phyloP scores from a whole-genome alignment of 2,797 vertebrate species.

The Melanotaenia parkinsoni region DNA sequence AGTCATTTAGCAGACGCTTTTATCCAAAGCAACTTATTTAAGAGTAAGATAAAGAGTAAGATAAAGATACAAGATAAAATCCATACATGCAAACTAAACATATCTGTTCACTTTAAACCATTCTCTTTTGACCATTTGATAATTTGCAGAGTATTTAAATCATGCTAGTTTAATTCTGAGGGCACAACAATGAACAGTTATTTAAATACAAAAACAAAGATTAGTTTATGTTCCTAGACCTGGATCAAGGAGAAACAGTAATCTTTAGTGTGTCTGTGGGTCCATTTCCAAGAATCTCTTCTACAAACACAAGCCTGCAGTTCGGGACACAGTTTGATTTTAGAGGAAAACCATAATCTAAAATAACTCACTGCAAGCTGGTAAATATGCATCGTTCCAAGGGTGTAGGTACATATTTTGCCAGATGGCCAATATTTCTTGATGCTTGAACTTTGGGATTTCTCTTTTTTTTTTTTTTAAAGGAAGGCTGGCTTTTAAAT shows the following conservation, averaged over 20 bases:
- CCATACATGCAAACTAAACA: neutral
- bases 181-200: neutral
- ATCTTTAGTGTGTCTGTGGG: neutral
- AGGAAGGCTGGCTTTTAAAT: no score
- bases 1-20: no score
- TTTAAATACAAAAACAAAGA: slow-evolving; percentile 5
- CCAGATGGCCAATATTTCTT: neutral
- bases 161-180: neutral
- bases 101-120: neutral
- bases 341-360: neutral
- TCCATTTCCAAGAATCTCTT: neutral
- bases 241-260: fast-evolving
- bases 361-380: neutral
- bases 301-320: neutral
- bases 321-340: neutral
- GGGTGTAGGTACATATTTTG: neutral
- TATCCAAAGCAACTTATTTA: no score
- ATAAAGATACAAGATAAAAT: no score
- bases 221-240: neutral
- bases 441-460: neutral
- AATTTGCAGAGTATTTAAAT: neutral
- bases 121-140: neutral
- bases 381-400: neutral
- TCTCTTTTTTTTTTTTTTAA: neutral
- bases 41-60: no score